Evolutionary conservation across 2,113 vertebrate species (phyloP), one percentile per base, ranked within the genome.

Genomic region (Scomber japonicus): DNA sequence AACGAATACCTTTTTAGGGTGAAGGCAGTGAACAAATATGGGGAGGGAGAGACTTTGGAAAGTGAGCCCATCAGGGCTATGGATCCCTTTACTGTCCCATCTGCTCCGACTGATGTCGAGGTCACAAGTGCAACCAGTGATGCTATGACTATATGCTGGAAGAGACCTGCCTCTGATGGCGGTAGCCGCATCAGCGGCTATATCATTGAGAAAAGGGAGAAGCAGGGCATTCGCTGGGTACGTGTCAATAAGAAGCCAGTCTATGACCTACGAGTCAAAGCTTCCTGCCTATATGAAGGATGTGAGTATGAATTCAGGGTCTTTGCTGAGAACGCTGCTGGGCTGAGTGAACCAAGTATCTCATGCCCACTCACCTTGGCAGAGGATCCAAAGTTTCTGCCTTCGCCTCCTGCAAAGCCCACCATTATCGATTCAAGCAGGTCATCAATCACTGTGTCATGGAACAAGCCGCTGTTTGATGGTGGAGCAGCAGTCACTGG

Each of bases 1-100:
- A 99, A 99, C 84, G 97, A 99, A 80, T 99, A 99, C 83, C 95
- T 99, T 81, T 99, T 99, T 83, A 97, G 98, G 93, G 97, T 99
- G 45, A 96, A 94, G 63, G 97, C 94, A 83, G 96, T 99, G 81
- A 99, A 99, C 89, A 99, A 97, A 83, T 98, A 99, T 0, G 98
- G 98, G 0, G 95, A 96, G 48, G 98, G 98, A 45, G 98, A 99
- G 85, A 72, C 93, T 81, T 87, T 99, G 57, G 98, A 99, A 91
- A 99, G 98, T 90, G 89, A 96, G 84, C 95, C 98, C 54, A 83
- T 95, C 54, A 99, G 95, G 84, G 98, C 98, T 30, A 51, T 95
- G 57, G 97, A 99, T 92, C 97, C 98, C 82, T 99, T 96, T 93
- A 99, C 96, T 21, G 76, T 96, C 77, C 95, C 98, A 84, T 96